Conservation (phyloP, 1,140 invertebrate genomes). For the Cotesia chilonis region DNA sequence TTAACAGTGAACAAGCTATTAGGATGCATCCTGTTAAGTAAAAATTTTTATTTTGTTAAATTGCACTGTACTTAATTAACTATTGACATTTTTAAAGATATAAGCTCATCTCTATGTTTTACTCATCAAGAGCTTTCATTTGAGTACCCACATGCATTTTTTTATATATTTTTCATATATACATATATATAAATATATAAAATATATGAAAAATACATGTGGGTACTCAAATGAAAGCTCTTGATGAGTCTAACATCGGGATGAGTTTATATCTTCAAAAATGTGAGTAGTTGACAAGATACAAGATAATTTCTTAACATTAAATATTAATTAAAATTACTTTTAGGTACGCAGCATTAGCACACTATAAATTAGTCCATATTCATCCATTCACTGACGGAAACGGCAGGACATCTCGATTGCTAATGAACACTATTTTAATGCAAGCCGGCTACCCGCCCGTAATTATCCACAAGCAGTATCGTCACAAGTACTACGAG, state of each 20-base stretch:
- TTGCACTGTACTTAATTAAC: background rate
- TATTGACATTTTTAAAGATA: too few species aligned
- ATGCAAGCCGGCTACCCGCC: constrained; percentile 98
- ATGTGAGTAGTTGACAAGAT: too few species aligned
- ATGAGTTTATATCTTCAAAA: too few species aligned
- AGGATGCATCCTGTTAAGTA: constrained; percentile 88
- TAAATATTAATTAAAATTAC: constrained; percentile 1
- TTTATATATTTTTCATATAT: too few species aligned
- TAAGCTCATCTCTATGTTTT: too few species aligned
- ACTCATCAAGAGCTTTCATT: too few species aligned
- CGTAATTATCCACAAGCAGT: constrained; percentile 92
- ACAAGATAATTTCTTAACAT: too few species aligned
- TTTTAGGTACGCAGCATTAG: constrained; percentile 84
- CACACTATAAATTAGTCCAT: constrained; percentile 95
- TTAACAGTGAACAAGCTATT: constrained; percentile 86
- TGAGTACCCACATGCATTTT: too few species aligned
- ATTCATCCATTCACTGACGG: constrained; percentile 95
- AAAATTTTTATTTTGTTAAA: constrained; percentile 50
- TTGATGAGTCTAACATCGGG: too few species aligned
- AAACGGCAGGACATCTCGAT: constrained; percentile 92
- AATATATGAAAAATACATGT: too few species aligned
- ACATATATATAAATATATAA: too few species aligned
- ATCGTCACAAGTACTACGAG: constrained; percentile 86
- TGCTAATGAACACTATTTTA: constrained; percentile 97
- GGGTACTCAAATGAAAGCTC: too few species aligned